Conservation (phyloP, 2,888 invertebrate genomes). For the Lepas anatifera region DNA sequence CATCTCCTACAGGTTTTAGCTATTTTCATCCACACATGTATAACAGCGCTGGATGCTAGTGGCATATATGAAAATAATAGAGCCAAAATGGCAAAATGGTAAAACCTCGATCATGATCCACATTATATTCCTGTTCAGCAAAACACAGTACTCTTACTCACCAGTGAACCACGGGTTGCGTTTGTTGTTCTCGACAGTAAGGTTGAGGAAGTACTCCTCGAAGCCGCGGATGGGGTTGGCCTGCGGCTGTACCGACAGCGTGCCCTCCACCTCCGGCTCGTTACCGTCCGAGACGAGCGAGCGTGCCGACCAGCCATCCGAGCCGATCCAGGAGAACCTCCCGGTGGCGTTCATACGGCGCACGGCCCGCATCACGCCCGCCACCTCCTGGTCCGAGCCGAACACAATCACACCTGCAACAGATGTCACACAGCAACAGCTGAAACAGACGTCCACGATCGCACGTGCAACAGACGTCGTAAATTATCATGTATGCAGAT, state of each 20-base stretch:
- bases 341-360: slow-evolving; percentile 74
- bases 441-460: too few species aligned
- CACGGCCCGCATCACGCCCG: slow-evolving; percentile 87
- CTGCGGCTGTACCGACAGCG: slow-evolving; percentile 84
- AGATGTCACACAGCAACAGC: too few species aligned
- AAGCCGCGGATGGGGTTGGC: slow-evolving; percentile 81
- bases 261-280: slow-evolving; percentile 83
- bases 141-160: too few species aligned
- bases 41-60: too few species aligned
- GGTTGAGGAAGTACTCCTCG: slow-evolving; percentile 68
- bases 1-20: too few species aligned
- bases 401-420: slow-evolving; percentile 81
- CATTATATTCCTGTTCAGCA: too few species aligned
- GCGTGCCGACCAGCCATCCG: slow-evolving; percentile 90
- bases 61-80: too few species aligned
- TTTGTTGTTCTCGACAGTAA: slow-evolving; percentile 73
- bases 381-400: slow-evolving; percentile 93
- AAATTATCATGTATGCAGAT: too few species aligned
- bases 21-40: too few species aligned
- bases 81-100: too few species aligned
- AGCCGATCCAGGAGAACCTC: slow-evolving; percentile 89
- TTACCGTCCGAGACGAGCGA: slow-evolving; percentile 74
- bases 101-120: too few species aligned
- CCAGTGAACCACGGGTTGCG: slow-evolving; percentile 94
- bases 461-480: too few species aligned